These are phyloP conservation scores for Cydia fagiglandana DNA, from an alignment of 1,140 invertebrate species.

Conservation along the genomic window DNA sequence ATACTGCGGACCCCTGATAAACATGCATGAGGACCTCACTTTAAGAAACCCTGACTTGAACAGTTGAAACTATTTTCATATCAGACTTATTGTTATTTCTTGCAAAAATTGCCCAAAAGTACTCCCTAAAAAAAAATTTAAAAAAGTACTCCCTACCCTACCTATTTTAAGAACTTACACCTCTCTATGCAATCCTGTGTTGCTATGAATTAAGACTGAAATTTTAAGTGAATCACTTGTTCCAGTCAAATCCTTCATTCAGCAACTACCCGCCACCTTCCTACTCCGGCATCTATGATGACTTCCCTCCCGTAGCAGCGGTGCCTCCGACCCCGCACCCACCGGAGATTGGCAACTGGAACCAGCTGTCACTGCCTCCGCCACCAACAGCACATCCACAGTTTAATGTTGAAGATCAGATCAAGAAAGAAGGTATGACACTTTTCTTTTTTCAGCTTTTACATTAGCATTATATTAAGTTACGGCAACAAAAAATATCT, in stretches of 20 bases:
- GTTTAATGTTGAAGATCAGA: conserved; percentile 67
- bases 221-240: background rate
- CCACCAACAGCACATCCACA: conserved; percentile 48
- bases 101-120: no score
- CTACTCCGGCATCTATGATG: conserved; percentile 66
- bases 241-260: background rate
- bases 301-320: conserved; percentile 53
- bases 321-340: conserved; percentile 40
- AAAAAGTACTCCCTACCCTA: no score
- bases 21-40: no score
- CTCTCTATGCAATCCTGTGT: no score
- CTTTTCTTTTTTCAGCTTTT: background rate
- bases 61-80: no score
- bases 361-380: conserved; percentile 65
- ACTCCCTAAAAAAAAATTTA: no score
- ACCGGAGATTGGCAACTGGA: conserved; percentile 62
- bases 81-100: no score
- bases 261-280: conserved; percentile 50
- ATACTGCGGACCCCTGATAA: no score
- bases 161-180: no score
- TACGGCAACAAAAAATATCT: background rate
- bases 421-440: conserved; percentile 70
- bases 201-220: no score
- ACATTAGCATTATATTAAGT: background rate
- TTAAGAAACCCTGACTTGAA: no score